phyloP scores from a whole-genome alignment of 2,888 invertebrate species.

The Caenorhabditis imperialis region DNA sequence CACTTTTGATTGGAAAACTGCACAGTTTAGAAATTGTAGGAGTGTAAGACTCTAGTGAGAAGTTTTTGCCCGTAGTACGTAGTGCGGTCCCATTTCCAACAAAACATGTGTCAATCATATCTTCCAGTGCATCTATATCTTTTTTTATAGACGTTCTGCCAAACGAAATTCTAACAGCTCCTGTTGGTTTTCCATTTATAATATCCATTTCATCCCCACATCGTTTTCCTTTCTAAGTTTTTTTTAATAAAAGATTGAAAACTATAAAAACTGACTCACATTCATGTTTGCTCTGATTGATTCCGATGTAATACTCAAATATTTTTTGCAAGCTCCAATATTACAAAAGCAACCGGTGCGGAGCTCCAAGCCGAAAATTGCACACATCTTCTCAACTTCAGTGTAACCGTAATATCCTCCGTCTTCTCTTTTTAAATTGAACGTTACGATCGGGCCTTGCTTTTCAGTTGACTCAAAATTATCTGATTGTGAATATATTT shows the following conservation, averaged over 20 bases:
- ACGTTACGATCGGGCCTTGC: constrained; percentile 91
- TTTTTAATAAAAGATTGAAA: constrained; percentile 79
- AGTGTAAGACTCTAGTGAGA: constrained; percentile 11
- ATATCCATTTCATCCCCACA: constrained; percentile 75
- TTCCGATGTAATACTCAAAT: constrained; percentile 57
- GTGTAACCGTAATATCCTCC: constrained; percentile 89
- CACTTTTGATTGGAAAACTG: constrained; percentile 72
- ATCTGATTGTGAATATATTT: constrained; percentile 49
- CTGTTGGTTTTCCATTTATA: constrained; percentile 87
- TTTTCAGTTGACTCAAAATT: constrained; percentile 6
- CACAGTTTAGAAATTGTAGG: constrained; percentile 49
- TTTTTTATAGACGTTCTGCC: constrained; percentile 88
- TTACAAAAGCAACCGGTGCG: constrained; percentile 97
- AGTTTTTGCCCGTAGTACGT: background rate
- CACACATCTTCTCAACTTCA: constrained; percentile 91
- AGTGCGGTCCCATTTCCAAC: background rate
- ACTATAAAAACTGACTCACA: constrained; percentile 21
- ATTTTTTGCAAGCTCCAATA: constrained; percentile 83
- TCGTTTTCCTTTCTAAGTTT: constrained; percentile 78
- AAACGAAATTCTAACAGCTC: constrained; percentile 91
- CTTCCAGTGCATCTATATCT: constrained; percentile 78
- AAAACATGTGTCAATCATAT: constrained; percentile 73
- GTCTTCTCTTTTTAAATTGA: constrained; percentile 87
- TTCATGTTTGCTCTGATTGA: constrained; percentile 51
- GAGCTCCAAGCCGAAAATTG: constrained; percentile 88